These are phyloP conservation scores for Rhagoletis pomonella DNA, from an alignment of 1,140 invertebrate species.

Conservation along the genomic window DNA sequence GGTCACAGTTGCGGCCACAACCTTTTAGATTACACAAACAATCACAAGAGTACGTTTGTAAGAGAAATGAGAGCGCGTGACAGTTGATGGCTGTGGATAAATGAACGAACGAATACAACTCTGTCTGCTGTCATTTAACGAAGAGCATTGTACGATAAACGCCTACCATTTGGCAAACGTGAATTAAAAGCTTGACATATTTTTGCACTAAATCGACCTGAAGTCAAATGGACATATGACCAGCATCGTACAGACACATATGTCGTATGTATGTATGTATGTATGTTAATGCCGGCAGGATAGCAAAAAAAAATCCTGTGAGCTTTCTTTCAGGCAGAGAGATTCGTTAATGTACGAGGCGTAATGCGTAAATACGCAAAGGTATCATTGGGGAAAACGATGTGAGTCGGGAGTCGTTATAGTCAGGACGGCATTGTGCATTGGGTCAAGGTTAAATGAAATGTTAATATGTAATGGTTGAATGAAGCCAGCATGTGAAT, in stretches of 20 bases:
- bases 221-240: not conserved
- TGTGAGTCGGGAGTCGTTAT: not conserved
- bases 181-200: not conserved
- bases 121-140: slow-evolving; percentile 24
- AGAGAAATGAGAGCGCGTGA: not conserved
- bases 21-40: slow-evolving; percentile 5
- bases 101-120: not conserved
- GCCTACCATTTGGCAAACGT: slow-evolving; percentile 6
- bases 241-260: not conserved
- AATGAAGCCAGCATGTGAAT: not conserved
- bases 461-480: not conserved
- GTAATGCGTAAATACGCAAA: not conserved
- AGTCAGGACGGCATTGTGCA: not conserved
- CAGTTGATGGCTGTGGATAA: not conserved
- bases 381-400: not conserved
- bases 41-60: not conserved
- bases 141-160: not conserved
- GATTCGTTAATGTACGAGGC: not conserved
- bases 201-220: slow-evolving; percentile 37
- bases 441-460: slow-evolving; percentile 38
- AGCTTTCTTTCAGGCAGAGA: not conserved
- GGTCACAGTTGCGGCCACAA: slow-evolving; percentile 30
- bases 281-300: not conserved
- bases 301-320: not conserved
- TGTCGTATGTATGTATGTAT: not conserved